Base-by-base conservation (phyloP, 2,888 invertebrate genomes). In the Caenorhabditis angaria region DNA sequence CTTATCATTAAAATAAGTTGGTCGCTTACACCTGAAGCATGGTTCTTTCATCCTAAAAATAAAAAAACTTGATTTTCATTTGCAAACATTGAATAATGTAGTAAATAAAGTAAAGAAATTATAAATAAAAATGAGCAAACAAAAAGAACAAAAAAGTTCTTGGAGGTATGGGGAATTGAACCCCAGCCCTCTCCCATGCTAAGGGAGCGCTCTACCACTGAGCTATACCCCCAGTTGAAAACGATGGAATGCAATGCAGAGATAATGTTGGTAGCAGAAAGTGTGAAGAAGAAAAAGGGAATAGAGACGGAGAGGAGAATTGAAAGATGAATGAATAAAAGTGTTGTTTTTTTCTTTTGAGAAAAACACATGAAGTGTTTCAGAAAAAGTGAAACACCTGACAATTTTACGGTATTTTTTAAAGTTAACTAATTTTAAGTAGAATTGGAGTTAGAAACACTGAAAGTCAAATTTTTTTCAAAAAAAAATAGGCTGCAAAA, bases 1-100 rank as follows among this genome's bases (percentile, higher is more conserved):
- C 77, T 87, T 87, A 62, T 88, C 88, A 71, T 88, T 88, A 69
- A 88, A 87, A 78, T 88, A 88, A 53, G 87, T 88, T 10, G 87
- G 88, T 58, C 88, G 82, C 69, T 87, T 85, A 70, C 87, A 80
- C 41, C 88, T 81, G 66, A 85, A 86, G 64, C 88, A 88, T 25
- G 87, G 87, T 74, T 87, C 86, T 70, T 84, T 86, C 86, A 86
- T 87, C 51, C 25, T 22, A 12, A 51, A 35, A 51, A 51, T 51
- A 24, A 51, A 51, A 51, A 4, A 24, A 51, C 5, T 22, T 12
- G 48, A 20, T 24, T 35, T 14, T 14, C 8, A 35, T 10, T 4
- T 22, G 61, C 48, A 51, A 61, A 60, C 66, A 54, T 60, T 48
- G 53, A 60, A 32, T 51, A 66, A 61, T 10, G 32, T 32, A 18